A percentile compares a stretch with the other conserved stretches of the same genome.
These are phyloP conservation scores for Zelleria hepariella DNA, from an alignment of 2,888 invertebrate species.

Conservation along the genomic window DNA sequence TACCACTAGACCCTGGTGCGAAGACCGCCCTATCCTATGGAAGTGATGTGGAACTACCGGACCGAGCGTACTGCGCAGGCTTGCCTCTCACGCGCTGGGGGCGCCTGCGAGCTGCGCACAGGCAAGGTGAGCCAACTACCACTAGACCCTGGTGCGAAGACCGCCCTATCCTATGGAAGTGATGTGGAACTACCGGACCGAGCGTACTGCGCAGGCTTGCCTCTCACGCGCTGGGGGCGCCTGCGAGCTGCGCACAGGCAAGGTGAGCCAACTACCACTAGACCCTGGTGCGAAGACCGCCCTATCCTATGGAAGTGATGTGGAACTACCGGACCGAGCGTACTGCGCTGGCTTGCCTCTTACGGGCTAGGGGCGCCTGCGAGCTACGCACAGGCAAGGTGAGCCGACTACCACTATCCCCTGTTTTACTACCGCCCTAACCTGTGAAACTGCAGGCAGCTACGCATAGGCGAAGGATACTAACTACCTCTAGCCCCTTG, in stretches of 20 bases:
- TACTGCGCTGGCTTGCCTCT: slow-evolving; percentile 57
- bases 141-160: neutral
- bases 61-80: slow-evolving; percentile 58
- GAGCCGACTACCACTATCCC: too few relatives aligned
- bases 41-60: slow-evolving; percentile 16
- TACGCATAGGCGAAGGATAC: too few relatives aligned
- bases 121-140: too few relatives aligned
- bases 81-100: slow-evolving; percentile 55
- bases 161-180: neutral
- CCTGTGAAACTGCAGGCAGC: too few relatives aligned
- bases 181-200: slow-evolving; percentile 35
- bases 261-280: slow-evolving; percentile 4
- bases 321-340: slow-evolving; percentile 62
- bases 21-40: neutral
- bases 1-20: neutral
- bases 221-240: slow-evolving; percentile 55
- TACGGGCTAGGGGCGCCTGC: slow-evolving; percentile 54
- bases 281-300: too few relatives aligned
- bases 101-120: slow-evolving; percentile 54
- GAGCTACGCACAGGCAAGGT: slow-evolving; percentile 47
- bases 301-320: too few relatives aligned
- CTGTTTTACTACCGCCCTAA: too few relatives aligned
- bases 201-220: slow-evolving; percentile 56
- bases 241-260: slow-evolving; percentile 54
- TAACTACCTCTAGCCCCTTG: too few relatives aligned